phyloP scores from a whole-genome alignment of 2,888 invertebrate genomes.

The Pollenia labialis region DNA sequence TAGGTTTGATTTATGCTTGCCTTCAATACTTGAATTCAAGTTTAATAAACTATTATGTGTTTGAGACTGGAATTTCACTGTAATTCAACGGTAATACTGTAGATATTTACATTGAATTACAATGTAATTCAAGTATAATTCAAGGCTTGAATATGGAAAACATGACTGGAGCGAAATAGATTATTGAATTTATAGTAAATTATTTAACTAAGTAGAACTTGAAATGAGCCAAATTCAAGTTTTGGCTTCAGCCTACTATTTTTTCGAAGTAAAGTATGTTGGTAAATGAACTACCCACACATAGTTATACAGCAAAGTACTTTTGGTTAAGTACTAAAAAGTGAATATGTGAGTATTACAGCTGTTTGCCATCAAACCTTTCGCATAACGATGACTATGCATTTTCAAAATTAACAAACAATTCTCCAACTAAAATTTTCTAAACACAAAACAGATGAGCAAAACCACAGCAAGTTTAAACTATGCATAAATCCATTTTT shows the following conservation, averaged over 20 bases:
- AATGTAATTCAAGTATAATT: too few relatives aligned
- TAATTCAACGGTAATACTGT: too few relatives aligned
- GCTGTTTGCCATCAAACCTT: conserved; percentile 48
- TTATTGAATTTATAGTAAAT: too few relatives aligned
- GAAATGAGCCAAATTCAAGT: not conserved
- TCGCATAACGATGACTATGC: conserved; percentile 36
- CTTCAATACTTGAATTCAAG: too few relatives aligned
- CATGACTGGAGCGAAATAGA: too few relatives aligned
- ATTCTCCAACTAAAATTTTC: conserved; percentile 32
- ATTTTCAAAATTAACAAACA: conserved; percentile 57
- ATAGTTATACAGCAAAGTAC: not conserved
- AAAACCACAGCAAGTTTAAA: conserved; percentile 38
- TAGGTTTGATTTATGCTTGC: too few relatives aligned
- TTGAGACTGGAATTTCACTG: too few relatives aligned
- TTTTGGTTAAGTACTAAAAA: not conserved
- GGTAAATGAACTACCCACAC: conserved; percentile 19
- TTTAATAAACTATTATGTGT: too few relatives aligned
- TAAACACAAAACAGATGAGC: not conserved
- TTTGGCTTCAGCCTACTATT: not conserved
- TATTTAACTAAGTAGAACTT: too few relatives aligned
- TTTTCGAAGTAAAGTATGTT: not conserved
- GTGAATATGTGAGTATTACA: conserved; percentile 11
- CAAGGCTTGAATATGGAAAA: too few relatives aligned
- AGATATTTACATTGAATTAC: too few relatives aligned
- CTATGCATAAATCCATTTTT: conserved; percentile 36